Percentiles rank a stretch among this genome's conserved stretches.
phyloP scores from a whole-genome alignment of 2,113 vertebrate species.

The Lasiurus cinereus region DNA sequence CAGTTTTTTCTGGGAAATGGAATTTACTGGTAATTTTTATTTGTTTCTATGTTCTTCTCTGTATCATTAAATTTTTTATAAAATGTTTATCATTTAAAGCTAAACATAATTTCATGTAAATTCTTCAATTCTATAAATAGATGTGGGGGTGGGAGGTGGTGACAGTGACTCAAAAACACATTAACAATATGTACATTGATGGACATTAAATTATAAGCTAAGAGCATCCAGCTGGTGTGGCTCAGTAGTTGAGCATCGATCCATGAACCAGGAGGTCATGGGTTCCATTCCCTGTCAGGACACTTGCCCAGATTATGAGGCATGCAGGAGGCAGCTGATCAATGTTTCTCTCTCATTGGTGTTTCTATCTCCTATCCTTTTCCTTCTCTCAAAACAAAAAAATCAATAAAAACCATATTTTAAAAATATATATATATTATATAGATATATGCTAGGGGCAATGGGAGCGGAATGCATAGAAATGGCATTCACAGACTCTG shows the following conservation, averaged over 20 bases:
- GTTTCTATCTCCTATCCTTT: too few relatives aligned
- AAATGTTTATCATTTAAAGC: constrained; percentile 56
- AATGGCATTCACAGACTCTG: neutral
- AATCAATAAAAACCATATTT: too few relatives aligned
- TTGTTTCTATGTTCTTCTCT: constrained; percentile 17
- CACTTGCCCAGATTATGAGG: too few relatives aligned
- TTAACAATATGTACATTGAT: neutral
- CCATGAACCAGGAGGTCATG: too few relatives aligned
- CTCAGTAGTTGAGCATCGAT: too few relatives aligned
- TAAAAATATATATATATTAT: too few relatives aligned
- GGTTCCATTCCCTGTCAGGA: too few relatives aligned
- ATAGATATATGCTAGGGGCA: neutral
- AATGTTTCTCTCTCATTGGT: too few relatives aligned
- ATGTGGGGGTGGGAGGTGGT: neutral
- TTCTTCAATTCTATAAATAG: neutral
- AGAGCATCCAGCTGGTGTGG: too few relatives aligned
- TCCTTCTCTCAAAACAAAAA: too few relatives aligned
- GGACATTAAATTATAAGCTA: neutral
- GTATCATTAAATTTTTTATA: constrained; percentile 24
- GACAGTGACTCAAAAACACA: constrained; percentile 35
- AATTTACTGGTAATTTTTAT: constrained; percentile 5
- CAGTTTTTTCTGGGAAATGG: constrained; percentile 42
- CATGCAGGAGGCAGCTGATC: too few relatives aligned
- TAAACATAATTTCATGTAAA: constrained; percentile 38
- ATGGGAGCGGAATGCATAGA: neutral